Conservation (phyloP, 2,888 invertebrate species). For the Stramonita haemastoma region DNA sequence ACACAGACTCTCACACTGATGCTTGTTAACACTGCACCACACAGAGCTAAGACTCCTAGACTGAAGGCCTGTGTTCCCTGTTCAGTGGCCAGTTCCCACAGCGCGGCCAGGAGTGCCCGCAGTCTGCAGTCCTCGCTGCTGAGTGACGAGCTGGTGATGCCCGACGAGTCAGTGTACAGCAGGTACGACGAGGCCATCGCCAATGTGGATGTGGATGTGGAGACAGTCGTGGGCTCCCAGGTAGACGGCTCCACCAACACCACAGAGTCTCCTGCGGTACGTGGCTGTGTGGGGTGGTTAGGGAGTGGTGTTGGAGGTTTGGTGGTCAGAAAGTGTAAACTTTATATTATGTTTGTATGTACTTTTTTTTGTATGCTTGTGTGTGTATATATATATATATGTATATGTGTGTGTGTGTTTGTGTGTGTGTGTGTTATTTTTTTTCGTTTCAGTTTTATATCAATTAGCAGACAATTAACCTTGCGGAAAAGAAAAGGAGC, state of each 20-base stretch:
- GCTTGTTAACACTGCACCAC: background rate
- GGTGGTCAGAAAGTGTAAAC: background rate
- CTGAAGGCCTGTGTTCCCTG: background rate
- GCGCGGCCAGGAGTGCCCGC: slow-evolving; percentile 51
- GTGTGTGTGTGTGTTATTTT: background rate
- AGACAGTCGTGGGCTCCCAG: slow-evolving; percentile 60
- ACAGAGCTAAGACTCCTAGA: background rate
- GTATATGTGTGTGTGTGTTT: slow-evolving; percentile 4
- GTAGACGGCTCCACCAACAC: slow-evolving; percentile 49
- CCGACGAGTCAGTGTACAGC: slow-evolving; percentile 62
- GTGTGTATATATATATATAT: background rate
- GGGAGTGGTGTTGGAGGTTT: background rate
- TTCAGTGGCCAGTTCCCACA: background rate
- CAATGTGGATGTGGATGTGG: slow-evolving; percentile 60
- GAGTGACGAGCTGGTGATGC: slow-evolving; percentile 61
- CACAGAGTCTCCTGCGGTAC: slow-evolving; percentile 52
- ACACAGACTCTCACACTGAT: background rate
- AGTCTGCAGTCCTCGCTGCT: slow-evolving; percentile 61
- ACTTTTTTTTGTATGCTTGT: background rate
- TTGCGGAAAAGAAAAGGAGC: too few species aligned
- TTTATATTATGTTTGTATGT: background rate
- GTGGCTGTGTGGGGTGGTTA: slow-evolving; percentile 7
- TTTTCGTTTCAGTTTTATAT: too few species aligned
- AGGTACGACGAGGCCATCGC: slow-evolving; percentile 64
- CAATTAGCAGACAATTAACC: too few species aligned